Conservation (phyloP, 2,888 invertebrate genomes). For the Zygogramma bicolorata region DNA sequence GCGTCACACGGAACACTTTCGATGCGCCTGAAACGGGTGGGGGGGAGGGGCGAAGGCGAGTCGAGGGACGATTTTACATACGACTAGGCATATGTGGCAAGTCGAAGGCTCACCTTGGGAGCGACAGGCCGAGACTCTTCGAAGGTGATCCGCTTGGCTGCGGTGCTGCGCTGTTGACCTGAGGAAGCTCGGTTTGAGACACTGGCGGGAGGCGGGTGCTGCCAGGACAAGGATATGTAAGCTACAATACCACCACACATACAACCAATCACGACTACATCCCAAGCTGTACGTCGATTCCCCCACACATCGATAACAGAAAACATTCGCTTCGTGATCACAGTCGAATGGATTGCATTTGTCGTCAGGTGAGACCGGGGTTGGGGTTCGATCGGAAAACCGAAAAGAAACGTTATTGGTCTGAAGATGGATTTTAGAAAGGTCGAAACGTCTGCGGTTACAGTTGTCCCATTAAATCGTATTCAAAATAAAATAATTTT, state of each 20-base stretch:
- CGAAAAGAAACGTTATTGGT: too few relatives aligned
- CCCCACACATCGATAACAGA: constrained; percentile 39
- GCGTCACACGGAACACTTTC: neutral
- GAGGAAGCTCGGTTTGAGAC: constrained; percentile 58
- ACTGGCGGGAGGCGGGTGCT: constrained; percentile 63
- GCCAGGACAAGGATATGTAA: constrained; percentile 65
- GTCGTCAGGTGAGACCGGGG: neutral
- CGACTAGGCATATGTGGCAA: constrained; percentile 23
- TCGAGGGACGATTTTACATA: neutral
- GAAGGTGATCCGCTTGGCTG: constrained; percentile 69
- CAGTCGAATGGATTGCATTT: too few relatives aligned
- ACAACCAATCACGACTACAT: constrained; percentile 55
- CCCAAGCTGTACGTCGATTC: constrained; percentile 58
- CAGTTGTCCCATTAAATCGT: too few relatives aligned
- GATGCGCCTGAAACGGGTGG: neutral
- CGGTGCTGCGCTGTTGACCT: constrained; percentile 65
- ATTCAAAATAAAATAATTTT: too few relatives aligned
- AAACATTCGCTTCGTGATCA: constrained; percentile 34
- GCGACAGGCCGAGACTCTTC: constrained; percentile 58
- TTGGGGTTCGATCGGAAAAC: too few relatives aligned
- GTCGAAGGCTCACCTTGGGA: constrained; percentile 64
- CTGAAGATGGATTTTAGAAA: too few relatives aligned
- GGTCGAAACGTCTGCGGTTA: too few relatives aligned
- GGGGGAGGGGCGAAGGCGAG: too few relatives aligned
- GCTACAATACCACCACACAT: constrained; percentile 61